phyloP scores from a whole-genome alignment of 1,140 invertebrate genomes.

The Caerostris extrusa region DNA sequence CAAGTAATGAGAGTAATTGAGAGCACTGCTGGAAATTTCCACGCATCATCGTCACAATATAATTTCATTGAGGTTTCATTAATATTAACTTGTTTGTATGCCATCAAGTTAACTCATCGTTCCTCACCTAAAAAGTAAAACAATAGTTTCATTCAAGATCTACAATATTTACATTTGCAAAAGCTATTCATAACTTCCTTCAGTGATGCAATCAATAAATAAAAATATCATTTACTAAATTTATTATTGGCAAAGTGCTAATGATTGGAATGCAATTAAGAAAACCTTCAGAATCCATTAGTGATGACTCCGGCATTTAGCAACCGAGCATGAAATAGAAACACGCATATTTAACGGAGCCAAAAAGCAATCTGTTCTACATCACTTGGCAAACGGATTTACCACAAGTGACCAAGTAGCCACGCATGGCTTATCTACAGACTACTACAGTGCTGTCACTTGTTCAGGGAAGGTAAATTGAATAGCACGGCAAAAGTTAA shows the following conservation, averaged over 20 bases:
- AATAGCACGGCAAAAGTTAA: not conserved
- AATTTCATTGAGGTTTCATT: no score
- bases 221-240: not conserved
- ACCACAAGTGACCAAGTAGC: not conserved
- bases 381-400: not conserved
- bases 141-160: no score
- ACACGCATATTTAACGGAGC: not conserved
- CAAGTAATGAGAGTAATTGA: no score
- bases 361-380: conserved; percentile 3
- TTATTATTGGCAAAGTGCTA: not conserved
- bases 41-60: no score
- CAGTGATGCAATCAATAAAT: not conserved
- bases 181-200: no score
- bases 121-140: no score
- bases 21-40: no score
- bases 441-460: not conserved
- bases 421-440: not conserved
- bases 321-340: not conserved
- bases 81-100: no score
- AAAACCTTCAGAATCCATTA: not conserved
- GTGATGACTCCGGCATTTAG: not conserved
- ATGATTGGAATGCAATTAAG: not conserved
- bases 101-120: no score
- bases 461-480: not conserved
- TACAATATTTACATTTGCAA: no score